Evolutionary conservation across 2,113 vertebrate species (phyloP).

Genomic region (Ranitomeya imitator): DNA sequence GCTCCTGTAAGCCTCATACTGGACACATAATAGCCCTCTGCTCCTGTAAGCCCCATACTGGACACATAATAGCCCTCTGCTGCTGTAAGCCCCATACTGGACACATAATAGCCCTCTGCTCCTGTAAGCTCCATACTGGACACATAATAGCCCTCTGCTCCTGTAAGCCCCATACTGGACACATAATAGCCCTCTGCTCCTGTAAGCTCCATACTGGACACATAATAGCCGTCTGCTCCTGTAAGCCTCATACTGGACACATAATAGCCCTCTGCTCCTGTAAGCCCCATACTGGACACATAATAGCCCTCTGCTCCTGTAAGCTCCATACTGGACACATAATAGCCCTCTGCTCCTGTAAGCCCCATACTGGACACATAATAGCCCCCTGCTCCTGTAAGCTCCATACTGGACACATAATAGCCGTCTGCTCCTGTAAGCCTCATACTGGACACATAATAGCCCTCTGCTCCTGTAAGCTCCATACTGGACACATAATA

Average conservation of each 20-base stretch:
- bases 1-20: not conserved
- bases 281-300: too few relatives aligned
- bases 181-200: not conserved
- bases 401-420: not conserved
- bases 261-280: not conserved
- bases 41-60: not conserved
- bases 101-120: not conserved
- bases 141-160: not conserved
- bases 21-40: not conserved
- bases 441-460: not conserved
- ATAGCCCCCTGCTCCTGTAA: not conserved
- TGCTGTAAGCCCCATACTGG: not conserved
- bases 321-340: not conserved
- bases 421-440: not conserved
- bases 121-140: not conserved
- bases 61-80: not conserved
- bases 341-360: not conserved
- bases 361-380: not conserved
- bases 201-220: not conserved
- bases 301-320: not conserved
- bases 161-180: too few relatives aligned
- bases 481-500: not conserved
- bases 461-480: not conserved
- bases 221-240: not conserved
- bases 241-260: not conserved